Conservation (phyloP, 2,113 vertebrate genomes). For the Galeopterus variegatus region DNA sequence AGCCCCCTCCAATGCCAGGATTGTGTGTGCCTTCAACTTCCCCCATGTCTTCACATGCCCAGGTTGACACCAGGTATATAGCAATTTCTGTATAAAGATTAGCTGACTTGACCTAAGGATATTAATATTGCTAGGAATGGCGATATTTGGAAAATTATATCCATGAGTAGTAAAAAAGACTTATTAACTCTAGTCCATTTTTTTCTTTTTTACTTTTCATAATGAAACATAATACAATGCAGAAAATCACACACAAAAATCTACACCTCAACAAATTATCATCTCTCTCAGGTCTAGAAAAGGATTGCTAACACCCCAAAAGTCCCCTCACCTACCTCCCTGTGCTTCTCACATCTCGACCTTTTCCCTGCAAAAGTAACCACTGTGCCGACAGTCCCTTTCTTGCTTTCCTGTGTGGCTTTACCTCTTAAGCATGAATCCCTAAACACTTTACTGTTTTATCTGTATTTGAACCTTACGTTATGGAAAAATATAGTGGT, state of each 20-base stretch:
- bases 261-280: neutral
- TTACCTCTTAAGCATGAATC: neutral
- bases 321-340: too few species aligned
- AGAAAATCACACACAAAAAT: neutral
- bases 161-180: neutral
- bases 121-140: neutral
- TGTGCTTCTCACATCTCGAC: neutral
- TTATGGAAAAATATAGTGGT: neutral
- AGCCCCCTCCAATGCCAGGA: neutral
- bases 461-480: neutral
- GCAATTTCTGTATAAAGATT: neutral
- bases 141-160: neutral
- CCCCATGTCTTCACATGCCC: neutral
- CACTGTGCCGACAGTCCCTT: too few species aligned
- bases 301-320: too few species aligned
- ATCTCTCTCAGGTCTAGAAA: neutral
- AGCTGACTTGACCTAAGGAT: neutral
- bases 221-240: neutral
- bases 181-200: neutral
- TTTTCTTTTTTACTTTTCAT: neutral
- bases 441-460: neutral
- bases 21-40: neutral
- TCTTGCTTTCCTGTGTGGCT: neutral
- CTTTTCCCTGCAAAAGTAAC: neutral
- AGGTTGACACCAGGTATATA: neutral